Percentiles rank a stretch among this genome's conserved stretches.
Evolutionary conservation across 2,797 vertebrate genomes (phyloP).

Genomic region (Okamejei kenojei): DNA sequence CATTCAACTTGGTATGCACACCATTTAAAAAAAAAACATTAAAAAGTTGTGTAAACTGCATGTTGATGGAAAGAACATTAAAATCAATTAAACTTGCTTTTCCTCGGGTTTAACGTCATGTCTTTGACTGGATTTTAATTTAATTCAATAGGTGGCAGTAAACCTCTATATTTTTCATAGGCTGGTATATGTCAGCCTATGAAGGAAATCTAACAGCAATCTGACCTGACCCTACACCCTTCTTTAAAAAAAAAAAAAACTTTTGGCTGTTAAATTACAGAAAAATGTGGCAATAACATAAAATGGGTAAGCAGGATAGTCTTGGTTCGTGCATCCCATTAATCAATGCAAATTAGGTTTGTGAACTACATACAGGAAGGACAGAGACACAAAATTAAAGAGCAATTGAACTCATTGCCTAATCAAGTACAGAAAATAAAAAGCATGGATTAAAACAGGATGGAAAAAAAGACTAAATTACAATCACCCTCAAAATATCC

Average conservation of each 20-base stretch:
- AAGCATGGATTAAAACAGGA: background rate
- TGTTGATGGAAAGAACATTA: background rate
- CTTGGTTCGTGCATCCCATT: background rate
- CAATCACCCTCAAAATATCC: background rate
- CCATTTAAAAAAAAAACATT: background rate
- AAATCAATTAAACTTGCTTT: background rate
- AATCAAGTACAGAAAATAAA: background rate
- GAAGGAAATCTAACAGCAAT: background rate
- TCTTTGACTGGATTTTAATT: background rate
- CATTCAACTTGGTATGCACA: background rate
- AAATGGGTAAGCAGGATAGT: background rate
- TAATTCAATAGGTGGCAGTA: constrained; percentile 20
- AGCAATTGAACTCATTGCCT: background rate
- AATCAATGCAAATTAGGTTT: background rate
- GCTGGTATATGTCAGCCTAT: background rate
- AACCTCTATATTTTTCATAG: background rate
- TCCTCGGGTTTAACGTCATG: background rate
- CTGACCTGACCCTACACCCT: background rate
- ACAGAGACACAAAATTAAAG: background rate
- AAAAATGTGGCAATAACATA: background rate
- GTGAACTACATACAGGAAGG: background rate
- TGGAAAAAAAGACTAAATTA: background rate
- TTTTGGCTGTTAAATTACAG: background rate
- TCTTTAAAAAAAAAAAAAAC: background rate
- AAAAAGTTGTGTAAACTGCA: background rate